Percentiles rank a stretch among this genome's conserved stretches.
phyloP scores from a whole-genome alignment of 1,140 invertebrate species.

The Hylyphantes graminicola region DNA sequence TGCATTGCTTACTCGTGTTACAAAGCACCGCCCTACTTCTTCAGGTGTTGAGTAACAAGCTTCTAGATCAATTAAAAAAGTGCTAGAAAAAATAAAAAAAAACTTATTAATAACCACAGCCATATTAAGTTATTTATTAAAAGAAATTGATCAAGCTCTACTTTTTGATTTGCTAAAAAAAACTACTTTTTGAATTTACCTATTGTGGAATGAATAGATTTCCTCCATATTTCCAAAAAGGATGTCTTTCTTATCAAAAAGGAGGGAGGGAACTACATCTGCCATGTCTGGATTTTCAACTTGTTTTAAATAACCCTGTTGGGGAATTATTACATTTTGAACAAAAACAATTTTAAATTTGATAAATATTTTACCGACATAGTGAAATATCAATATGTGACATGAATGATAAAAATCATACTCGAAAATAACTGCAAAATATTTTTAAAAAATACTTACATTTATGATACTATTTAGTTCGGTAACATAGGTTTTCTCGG shows the following conservation, averaged over 20 bases:
- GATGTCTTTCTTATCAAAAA: conserved; percentile 82
- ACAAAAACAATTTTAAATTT: not conserved
- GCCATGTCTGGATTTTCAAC: conserved; percentile 67
- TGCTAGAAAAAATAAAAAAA: conserved; percentile 68
- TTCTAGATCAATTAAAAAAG: conserved; percentile 90
- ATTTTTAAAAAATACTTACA: conserved; percentile 71
- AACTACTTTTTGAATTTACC: conserved; percentile 63
- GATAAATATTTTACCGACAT: not conserved
- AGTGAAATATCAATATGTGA: not conserved
- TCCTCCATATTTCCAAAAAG: conserved; percentile 91
- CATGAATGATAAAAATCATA: not conserved
- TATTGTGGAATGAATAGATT: conserved; percentile 85
- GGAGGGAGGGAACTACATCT: conserved; percentile 61
- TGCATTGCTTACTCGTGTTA: conserved; percentile 81
- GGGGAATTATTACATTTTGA: not conserved
- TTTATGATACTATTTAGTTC: conserved; percentile 87
- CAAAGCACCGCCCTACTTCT: conserved; percentile 91
- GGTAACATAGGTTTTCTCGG: conserved; percentile 85
- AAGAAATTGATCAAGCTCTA: not conserved
- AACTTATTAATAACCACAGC: not conserved
- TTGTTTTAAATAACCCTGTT: conserved; percentile 80
- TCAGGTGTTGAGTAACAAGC: conserved; percentile 89
- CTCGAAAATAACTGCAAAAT: not conserved
- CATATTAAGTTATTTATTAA: not conserved
- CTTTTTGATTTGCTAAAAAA: not conserved